Conservation (phyloP, 2,113 vertebrate species). For the Solea solea region DNA sequence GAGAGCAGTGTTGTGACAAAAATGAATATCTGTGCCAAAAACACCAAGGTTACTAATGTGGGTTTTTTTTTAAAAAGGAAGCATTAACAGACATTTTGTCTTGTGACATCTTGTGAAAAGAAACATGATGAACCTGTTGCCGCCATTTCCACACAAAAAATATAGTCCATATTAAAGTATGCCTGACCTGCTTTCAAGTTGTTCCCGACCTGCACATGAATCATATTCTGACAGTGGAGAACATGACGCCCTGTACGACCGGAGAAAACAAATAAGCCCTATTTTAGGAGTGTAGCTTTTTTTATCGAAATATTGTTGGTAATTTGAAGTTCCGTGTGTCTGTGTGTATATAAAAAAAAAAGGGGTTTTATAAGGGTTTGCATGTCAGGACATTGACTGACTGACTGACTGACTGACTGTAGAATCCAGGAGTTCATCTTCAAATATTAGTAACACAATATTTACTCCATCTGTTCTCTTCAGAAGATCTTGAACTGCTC, state of each 20-base stretch:
- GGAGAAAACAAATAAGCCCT: constrained; percentile 28
- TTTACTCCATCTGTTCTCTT: constrained; percentile 34
- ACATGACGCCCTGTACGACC: constrained; percentile 39
- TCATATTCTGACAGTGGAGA: constrained; percentile 33
- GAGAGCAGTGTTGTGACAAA: no score
- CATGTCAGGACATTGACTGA: constrained; percentile 32
- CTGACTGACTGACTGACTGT: constrained; percentile 49
- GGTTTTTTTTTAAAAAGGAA: constrained; percentile 3
- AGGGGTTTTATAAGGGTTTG: no score
- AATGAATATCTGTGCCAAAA: no score
- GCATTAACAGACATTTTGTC: constrained; percentile 26
- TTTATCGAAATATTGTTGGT: not conserved
- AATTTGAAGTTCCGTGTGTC: constrained; percentile 32
- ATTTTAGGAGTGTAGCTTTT: constrained; percentile 34
- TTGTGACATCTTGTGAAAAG: not conserved
- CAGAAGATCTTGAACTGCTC: constrained; percentile 36
- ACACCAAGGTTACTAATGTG: no score
- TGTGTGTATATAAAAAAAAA: not conserved
- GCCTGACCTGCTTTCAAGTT: constrained; percentile 45
- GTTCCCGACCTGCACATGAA: constrained; percentile 37
- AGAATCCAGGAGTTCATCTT: constrained; percentile 48
- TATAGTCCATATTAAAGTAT: not conserved
- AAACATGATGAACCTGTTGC: not conserved
- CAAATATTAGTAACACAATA: constrained; percentile 34
- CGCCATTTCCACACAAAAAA: constrained; percentile 14